These are phyloP conservation scores for Streptopelia turtur DNA, from an alignment of 2,797 vertebrate species.

Conservation along the genomic window DNA sequence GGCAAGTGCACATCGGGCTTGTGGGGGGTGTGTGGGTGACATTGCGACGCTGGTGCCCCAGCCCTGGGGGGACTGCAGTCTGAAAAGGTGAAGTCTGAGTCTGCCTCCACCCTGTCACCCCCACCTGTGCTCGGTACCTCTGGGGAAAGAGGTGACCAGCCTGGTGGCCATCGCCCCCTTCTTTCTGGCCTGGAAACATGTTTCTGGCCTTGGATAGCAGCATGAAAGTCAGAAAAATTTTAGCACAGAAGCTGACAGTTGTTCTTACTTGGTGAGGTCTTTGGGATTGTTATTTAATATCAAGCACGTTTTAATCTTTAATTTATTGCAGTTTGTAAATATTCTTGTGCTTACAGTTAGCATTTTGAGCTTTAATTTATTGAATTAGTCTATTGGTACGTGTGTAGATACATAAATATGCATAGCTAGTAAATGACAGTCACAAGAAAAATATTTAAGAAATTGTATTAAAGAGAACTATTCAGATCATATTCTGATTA, in stretches of 20 bases:
- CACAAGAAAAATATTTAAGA: background rate
- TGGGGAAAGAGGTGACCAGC: no score
- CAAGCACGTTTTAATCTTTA: background rate
- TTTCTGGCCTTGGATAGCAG: background rate
- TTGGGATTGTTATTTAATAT: background rate
- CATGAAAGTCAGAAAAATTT: background rate
- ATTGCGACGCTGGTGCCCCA: rapidly evolving
- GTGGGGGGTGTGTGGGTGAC: rapidly evolving
- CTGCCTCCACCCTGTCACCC: rapidly evolving
- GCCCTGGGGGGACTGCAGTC: rapidly evolving
- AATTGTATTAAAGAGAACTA: background rate
- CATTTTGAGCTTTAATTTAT: conserved; percentile 61
- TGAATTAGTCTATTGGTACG: background rate
- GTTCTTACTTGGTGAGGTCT: background rate
- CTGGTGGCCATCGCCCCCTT: background rate
- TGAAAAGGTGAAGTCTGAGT: rapidly evolving
- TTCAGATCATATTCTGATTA: background rate
- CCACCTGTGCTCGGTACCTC: rapidly evolving
- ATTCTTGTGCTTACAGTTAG: conserved; percentile 1
- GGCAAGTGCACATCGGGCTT: rapidly evolving
- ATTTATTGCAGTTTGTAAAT: conserved; percentile 71
- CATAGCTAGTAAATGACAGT: background rate
- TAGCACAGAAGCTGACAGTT: background rate
- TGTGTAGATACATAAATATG: background rate
- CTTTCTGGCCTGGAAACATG: rapidly evolving